Evolutionary conservation across 2,113 vertebrate species (phyloP), one percentile per base, ranked within the genome.

Genomic region (Boulengerochromis microlepis): DNA sequence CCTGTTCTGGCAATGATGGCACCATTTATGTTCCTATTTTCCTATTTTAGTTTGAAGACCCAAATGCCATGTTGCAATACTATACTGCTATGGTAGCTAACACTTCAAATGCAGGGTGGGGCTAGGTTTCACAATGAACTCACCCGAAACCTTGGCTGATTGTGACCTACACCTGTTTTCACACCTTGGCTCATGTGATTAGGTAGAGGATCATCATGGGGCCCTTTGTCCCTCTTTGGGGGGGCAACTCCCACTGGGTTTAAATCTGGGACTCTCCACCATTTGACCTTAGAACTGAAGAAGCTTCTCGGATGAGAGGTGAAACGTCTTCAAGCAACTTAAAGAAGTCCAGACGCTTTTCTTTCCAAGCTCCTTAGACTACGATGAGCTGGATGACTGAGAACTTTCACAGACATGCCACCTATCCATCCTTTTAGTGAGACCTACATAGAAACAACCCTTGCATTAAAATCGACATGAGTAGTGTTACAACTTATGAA

Each of bases 341-440:
- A 59, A 59, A 59, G 15, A 59, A 31, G 57, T 10, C 57, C 3
- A 59, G 56, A 59, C 0, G 3, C 15, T 4, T 31, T 59, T 59
- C 56, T 31, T 59, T 59, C 2, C 26, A 59, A 0, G 0, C 26
- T 31, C 26, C 57, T 59, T 6, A 0, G 15, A 59, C 26, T 18
- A 59, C 3, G 2, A 59, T 31, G 0, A 59, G 15, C 57, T 31
- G 57, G 15, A 59, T 1, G 26, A 59, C 57, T 59, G 57, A 31
- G 57, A 59, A 59, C 57, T 10, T 59, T 59, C 57, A 59, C 57
- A 59, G 26, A 59, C 26, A 18, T 4, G 26, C 26, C 26, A 59
- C 56, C 33, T 19, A 7, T 8, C 6, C 61, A 38, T 66, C 18
- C 61, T 38, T 66, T 66, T 66, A 66, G 10, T 38, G 33, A 66